Conservation (phyloP, 2,888 invertebrate species). For the Drosophila atripex region DNA sequence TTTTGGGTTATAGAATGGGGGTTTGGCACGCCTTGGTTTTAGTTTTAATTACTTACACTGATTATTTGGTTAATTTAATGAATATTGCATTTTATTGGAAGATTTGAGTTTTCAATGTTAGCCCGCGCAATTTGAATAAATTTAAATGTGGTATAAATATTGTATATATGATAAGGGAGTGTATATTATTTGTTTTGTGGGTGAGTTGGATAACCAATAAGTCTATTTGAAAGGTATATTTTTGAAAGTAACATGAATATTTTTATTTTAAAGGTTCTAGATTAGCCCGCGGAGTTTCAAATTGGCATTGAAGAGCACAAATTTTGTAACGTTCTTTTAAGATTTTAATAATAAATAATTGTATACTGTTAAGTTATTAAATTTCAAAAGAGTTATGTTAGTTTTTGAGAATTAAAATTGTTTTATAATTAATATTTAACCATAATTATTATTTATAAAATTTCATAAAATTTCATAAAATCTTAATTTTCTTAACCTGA, state of each 20-base stretch:
- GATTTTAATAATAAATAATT: background rate
- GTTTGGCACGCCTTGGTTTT: background rate
- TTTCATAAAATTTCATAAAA: too few relatives aligned
- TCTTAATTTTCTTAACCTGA: constrained; percentile 15
- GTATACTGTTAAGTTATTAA: background rate
- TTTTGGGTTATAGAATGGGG: background rate
- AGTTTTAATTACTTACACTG: background rate
- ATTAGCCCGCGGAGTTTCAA: background rate
- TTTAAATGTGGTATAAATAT: background rate
- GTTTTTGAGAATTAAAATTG: too few relatives aligned
- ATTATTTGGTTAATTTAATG: background rate
- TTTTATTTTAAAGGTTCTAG: background rate
- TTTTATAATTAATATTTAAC: background rate
- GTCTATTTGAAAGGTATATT: background rate
- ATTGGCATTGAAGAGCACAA: background rate
- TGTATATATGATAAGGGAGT: background rate
- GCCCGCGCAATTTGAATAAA: background rate
- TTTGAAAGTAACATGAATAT: background rate
- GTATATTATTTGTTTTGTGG: background rate
- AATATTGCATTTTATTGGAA: background rate
- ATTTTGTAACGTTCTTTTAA: background rate
- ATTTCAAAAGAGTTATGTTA: background rate
- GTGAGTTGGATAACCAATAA: fast-evolving
- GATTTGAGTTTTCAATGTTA: background rate
- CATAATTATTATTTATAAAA: too few relatives aligned